Conservation (phyloP, 2,113 vertebrate species). For the Eidolon helvum region DNA sequence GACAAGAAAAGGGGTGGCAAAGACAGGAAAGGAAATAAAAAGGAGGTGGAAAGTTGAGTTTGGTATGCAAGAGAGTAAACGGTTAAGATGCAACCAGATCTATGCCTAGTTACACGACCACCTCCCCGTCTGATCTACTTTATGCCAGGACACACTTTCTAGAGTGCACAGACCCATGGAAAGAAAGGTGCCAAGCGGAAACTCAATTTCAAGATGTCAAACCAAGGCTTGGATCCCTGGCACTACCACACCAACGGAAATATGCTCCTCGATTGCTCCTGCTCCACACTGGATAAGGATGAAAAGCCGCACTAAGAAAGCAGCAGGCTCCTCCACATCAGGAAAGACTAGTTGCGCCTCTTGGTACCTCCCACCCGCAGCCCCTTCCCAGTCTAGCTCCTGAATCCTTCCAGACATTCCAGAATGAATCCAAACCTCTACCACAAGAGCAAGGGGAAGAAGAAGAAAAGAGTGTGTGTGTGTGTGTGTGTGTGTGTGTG, state of each 20-base stretch:
- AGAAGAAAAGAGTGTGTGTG: background rate
- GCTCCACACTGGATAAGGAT: background rate
- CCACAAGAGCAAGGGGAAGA: background rate
- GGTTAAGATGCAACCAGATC: background rate
- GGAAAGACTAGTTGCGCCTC: background rate
- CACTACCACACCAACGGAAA: background rate
- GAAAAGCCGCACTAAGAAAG: background rate
- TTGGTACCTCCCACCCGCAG: background rate
- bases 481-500: background rate
- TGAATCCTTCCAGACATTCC: background rate
- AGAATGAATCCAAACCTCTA: background rate
- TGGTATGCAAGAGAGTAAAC: background rate
- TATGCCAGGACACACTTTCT: rapidly evolving
- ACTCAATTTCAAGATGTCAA: background rate
- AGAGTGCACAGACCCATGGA: background rate
- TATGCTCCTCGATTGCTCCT: background rate
- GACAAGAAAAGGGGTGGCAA: background rate
- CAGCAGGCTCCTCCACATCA: background rate
- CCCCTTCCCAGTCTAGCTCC: background rate
- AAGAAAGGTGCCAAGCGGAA: background rate
- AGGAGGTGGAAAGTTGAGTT: background rate
- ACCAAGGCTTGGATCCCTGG: background rate
- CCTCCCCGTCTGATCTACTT: background rate
- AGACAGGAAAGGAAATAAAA: background rate
- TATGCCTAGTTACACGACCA: rapidly evolving